Evolutionary conservation across 2,113 vertebrate species (phyloP).

Genomic region (Scortum barcoo): DNA sequence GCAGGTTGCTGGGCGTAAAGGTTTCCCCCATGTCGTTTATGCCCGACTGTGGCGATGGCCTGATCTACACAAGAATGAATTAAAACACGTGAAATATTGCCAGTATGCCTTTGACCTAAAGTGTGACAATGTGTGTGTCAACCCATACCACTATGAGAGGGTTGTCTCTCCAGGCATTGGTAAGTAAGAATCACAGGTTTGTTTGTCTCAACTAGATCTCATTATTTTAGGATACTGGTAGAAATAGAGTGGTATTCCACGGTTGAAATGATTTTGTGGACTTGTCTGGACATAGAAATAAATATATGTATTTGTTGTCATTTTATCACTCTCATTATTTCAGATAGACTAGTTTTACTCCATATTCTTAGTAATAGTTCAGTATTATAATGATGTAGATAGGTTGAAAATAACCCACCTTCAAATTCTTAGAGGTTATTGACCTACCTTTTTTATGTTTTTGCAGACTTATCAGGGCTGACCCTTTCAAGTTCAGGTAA

Average conservation of each 20-base stretch:
- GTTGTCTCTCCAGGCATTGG: constrained; percentile 98
- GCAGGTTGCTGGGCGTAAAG: constrained; percentile 97
- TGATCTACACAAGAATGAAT: constrained; percentile 98
- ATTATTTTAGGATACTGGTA: neutral
- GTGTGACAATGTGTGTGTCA: constrained; percentile 98
- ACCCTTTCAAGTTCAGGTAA: constrained; percentile 90
- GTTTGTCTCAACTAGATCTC: neutral
- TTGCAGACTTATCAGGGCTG: constrained; percentile 94
- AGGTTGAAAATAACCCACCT: neutral
- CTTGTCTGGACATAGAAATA: neutral
- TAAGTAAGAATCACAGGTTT: constrained; percentile 69
- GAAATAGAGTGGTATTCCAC: neutral
- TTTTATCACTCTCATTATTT: too few relatives aligned
- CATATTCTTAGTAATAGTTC: too few relatives aligned
- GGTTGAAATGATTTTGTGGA: neutral
- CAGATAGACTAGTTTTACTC: too few relatives aligned
- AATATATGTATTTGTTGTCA: too few relatives aligned
- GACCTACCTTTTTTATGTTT: constrained; percentile 28
- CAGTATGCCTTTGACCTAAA: constrained; percentile 99
- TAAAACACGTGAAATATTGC: constrained; percentile 99
- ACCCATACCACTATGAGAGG: constrained; percentile 98
- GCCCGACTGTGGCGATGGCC: constrained; percentile 98
- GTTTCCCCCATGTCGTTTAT: constrained; percentile 98
- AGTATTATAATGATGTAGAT: neutral
- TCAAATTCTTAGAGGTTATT: neutral